phyloP scores from a whole-genome alignment of 1,140 invertebrate species.

The Teleopsis dalmanni region DNA sequence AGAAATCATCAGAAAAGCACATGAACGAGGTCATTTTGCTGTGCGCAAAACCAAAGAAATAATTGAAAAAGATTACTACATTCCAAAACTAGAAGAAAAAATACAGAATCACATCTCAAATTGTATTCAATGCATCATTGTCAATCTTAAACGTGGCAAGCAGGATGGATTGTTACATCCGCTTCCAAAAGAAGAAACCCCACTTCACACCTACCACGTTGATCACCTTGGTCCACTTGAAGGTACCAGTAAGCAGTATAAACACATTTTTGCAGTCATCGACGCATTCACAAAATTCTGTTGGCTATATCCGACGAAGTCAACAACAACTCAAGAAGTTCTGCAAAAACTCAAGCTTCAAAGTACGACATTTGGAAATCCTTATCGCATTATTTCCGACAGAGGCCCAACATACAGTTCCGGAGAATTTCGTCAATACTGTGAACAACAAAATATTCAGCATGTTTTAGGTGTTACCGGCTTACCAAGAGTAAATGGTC shows the following conservation, averaged over 20 bases:
- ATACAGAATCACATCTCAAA: conserved; percentile 24
- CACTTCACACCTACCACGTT: neutral
- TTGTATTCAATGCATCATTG: conserved; percentile 33
- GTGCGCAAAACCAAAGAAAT: conserved; percentile 38
- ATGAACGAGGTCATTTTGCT: conserved; percentile 40
- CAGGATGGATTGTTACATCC: neutral
- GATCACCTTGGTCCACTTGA: too few species aligned
- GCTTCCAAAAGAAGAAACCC: neutral
- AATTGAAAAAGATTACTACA: conserved; percentile 38
- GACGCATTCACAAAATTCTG: conserved; percentile 25
- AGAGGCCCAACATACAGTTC: conserved; percentile 26
- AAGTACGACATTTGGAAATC: conserved; percentile 31
- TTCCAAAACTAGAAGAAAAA: conserved; percentile 32
- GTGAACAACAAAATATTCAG: conserved; percentile 17
- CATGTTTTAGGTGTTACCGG: conserved; percentile 22
- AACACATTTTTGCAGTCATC: conserved; percentile 26
- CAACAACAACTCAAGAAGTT: conserved; percentile 24
- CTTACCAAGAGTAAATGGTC: conserved; percentile 27
- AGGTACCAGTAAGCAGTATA: conserved; percentile 26
- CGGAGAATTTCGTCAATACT: conserved; percentile 24
- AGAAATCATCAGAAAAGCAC: conserved; percentile 29
- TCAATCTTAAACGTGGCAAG: conserved; percentile 18
- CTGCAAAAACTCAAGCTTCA: conserved; percentile 19
- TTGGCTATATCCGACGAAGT: conserved; percentile 39
- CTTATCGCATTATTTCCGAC: conserved; percentile 9